A percentile compares a stretch with the other conserved stretches of the same genome.
phyloP scores from a whole-genome alignment of 2,113 vertebrate species.

The Leucopsar rothschildi region DNA sequence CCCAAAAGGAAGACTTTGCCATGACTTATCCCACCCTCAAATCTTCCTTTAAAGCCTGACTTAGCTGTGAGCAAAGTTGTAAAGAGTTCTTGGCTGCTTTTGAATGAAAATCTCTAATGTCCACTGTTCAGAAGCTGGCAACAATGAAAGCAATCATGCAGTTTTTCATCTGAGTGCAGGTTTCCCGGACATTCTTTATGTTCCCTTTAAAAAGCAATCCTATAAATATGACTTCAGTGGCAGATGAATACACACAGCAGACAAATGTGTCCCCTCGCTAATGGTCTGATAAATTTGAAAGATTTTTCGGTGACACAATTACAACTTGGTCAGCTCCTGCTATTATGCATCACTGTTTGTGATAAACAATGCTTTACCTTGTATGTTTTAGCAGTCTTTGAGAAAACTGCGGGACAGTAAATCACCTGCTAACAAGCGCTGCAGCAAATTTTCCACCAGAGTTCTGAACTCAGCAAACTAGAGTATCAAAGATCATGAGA shows the following conservation, averaged over 20 bases:
- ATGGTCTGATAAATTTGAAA: slow-evolving; percentile 34
- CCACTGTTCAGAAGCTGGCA: slow-evolving; percentile 18
- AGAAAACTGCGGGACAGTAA: slow-evolving; percentile 35
- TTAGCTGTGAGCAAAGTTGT: not conserved
- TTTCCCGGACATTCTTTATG: slow-evolving; percentile 27
- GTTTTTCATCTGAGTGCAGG: slow-evolving; percentile 29
- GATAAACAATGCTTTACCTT: slow-evolving; percentile 19
- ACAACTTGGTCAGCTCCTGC: slow-evolving; percentile 10
- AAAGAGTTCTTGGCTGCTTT: slow-evolving; percentile 8
- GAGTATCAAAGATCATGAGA: not conserved
- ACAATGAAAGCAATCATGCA: slow-evolving; percentile 21
- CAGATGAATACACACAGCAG: slow-evolving; percentile 22
- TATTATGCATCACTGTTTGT: slow-evolving; percentile 36
- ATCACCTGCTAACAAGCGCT: slow-evolving; percentile 18
- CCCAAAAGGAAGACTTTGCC: not conserved
- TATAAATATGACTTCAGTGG: slow-evolving; percentile 57
- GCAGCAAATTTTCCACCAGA: not conserved
- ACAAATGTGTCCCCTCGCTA: slow-evolving; percentile 29
- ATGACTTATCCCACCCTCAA: not conserved
- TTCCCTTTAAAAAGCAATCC: slow-evolving; percentile 29
- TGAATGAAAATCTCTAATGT: slow-evolving; percentile 43
- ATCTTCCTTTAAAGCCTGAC: slow-evolving; percentile 3
- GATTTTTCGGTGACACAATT: slow-evolving; percentile 45
- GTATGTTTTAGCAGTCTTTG: slow-evolving; percentile 21
- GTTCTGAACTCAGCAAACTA: not conserved